Conservation (phyloP, 30 jellyfish, hydroid and myxozoan species). For the Aurelia sp. region DNA sequence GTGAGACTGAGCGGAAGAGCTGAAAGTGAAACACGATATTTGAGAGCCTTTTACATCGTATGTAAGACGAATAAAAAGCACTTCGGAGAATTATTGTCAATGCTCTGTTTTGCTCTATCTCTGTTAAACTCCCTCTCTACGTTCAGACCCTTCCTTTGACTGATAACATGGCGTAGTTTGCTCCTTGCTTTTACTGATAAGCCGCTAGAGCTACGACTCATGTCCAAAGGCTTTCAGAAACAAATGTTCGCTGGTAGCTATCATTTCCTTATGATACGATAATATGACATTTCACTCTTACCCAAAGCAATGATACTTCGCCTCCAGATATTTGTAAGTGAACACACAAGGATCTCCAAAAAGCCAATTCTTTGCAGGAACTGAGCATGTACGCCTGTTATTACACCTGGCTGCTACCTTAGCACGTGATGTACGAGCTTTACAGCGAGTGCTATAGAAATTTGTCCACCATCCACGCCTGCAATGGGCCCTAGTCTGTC, state of each 20-base stretch:
- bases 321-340: conserved; percentile 57
- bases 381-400: conserved; percentile 23
- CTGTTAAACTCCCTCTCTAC: too few relatives aligned
- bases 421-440: conserved; percentile 37
- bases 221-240: too few relatives aligned
- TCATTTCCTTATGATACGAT: too few relatives aligned
- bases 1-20: conserved; percentile 45
- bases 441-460: conserved; percentile 17
- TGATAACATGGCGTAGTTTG: too few relatives aligned
- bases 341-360: conserved; percentile 62
- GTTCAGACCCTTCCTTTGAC: too few relatives aligned
- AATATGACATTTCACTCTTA: neutral
- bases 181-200: too few relatives aligned
- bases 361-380: conserved; percentile 63
- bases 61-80: too few relatives aligned
- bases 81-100: too few relatives aligned
- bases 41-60: too few relatives aligned
- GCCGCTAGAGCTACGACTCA: too few relatives aligned
- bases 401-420: conserved; percentile 27
- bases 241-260: too few relatives aligned
- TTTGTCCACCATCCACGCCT: conserved; percentile 42
- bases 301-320: conserved; percentile 57
- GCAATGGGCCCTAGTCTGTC: conserved; percentile 42
- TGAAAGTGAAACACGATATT: neutral
- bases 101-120: too few relatives aligned